Evolutionary conservation across 2,888 invertebrate genomes (phyloP), one percentile per base, ranked within the genome.

Genomic region (Nemotelus nigrinus): DNA sequence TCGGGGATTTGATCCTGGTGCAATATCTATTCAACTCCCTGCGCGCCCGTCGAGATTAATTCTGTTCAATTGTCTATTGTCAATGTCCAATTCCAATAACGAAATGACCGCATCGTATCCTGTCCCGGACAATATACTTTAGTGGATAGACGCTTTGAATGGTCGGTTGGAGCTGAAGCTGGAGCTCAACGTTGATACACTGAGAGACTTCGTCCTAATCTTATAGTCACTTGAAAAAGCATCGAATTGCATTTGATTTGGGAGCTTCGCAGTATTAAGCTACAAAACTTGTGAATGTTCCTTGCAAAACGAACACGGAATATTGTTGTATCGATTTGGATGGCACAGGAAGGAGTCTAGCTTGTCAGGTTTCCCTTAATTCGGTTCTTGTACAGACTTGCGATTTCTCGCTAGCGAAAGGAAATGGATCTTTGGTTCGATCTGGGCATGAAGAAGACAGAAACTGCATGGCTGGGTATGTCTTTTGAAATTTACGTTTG

Each of bases 21-120:
- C 65, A 65, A 65, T 45, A 39, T 65, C n/a, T 3, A 45, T 65
- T 45, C 6, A 41, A 47, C 65, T 45, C 45, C 45, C 47, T 45
- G 45, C 65, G 6, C 60, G 72, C 47, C 58, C 60, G 41, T 41
- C 72, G 48, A 25, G 72, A 74, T 74, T 74, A 74, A 74, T 74
- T 74, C 60, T 74, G 72, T 60, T 74, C 72, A 74, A 60, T 60
- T 60, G 72, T 74, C 72, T 48, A 60, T 74, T 74, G 72, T 74
- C 58, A 58, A 74, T 55, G 55, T 60, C 72, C 72, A 60, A 74
- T 74, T 74, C 43, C 55, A 74, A 74, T 71, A 55, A 55, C 41
- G 53, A 53, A 60, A 74, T 60, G 72, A 74, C 72, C 72, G 60
- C 72, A 74, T 74, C 57, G 68, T 68, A 25, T 68, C 68, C 71